These are phyloP conservation scores for Coelopa frigida DNA, from an alignment of 1,140 invertebrate genomes.

Conservation along the genomic window DNA sequence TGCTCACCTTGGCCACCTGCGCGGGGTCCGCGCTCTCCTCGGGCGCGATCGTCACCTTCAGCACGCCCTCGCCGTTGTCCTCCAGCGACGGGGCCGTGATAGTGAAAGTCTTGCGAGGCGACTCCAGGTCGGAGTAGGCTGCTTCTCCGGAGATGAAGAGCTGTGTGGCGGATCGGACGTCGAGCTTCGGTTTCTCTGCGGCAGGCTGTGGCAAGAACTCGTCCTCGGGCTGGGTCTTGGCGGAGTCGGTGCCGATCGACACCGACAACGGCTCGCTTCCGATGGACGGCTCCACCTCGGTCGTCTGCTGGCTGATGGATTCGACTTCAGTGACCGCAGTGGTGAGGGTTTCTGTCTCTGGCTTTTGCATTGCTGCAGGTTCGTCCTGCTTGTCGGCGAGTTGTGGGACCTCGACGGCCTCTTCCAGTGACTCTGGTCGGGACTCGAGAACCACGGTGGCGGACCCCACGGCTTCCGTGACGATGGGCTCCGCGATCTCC, in stretches of 20 bases:
- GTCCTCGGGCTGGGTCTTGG: background rate
- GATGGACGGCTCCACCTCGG: no score
- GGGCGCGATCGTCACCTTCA: conserved; percentile 25
- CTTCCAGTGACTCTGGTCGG: background rate
- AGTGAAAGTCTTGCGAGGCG: conserved; percentile 26
- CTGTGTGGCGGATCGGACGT: conserved; percentile 32
- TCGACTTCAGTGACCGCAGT: background rate
- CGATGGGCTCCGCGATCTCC: no score
- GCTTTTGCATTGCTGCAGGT: background rate
- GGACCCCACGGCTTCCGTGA: no score
- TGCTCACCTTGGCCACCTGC: conserved; percentile 26
- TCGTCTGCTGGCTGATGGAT: conserved; percentile 7
- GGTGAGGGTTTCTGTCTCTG: background rate
- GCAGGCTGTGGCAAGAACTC: background rate
- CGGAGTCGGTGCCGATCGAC: no score
- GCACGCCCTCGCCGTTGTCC: conserved; percentile 25
- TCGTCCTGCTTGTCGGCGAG: background rate
- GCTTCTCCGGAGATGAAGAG: conserved; percentile 37
- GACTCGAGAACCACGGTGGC: background rate
- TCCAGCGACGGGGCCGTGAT: conserved; percentile 35
- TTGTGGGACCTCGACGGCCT: no score
- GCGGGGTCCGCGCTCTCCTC: conserved; percentile 8
- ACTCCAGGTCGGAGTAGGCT: conserved; percentile 12
- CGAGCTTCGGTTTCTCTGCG: conserved; percentile 18
- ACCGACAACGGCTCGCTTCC: no score